Evolutionary conservation across 2,888 invertebrate species (phyloP), one percentile per base, ranked within the genome.

Genomic region (Meloe dianella): DNA sequence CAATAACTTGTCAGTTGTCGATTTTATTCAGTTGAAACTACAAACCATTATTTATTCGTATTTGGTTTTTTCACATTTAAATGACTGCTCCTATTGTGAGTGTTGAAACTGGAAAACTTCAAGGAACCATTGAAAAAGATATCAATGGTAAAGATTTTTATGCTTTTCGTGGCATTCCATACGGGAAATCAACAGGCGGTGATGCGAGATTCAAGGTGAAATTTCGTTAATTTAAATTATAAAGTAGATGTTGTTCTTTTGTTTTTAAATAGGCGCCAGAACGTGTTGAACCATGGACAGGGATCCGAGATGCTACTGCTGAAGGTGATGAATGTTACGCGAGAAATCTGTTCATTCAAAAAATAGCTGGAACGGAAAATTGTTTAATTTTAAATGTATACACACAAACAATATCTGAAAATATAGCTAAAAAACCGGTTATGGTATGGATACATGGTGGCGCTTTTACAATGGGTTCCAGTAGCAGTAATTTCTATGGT

Each of bases 371-470:
- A 9, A n/a, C 63, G 32, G 66, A 66, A 20, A 66, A 66, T 22
- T 66, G 66, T 32, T 56, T 66, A 20, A 41, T 17, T 9, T 32
- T 66, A 14, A 66, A 63, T 41, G 63, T 66, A 30, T 66, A 32
- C 51, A 66, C 66, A 63, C 22, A 3, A 20, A 17, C 14, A n/a
- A n/a, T 59, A 61, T 51, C 20, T 10, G 12, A 30, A 54, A 58
- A 41, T 59, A 7, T 59, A 58, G 51, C 51, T 51, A 14, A 35
- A 9, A 81, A 79, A 67, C 82, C 84, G 6, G 84, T 84, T 0
- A 84, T 84, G 84, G 79, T 84, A 6, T 84, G 80, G 78, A 81
- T 85, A 35, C 82, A 84, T 67, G 85, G 84, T n/a, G 84, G 85
- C 12, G 84, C 78, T 9, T 84, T 82, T 66, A 73, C 76, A 6